These are phyloP conservation scores for Merodon equestris DNA, from an alignment of 2,888 invertebrate species.

Conservation along the genomic window DNA sequence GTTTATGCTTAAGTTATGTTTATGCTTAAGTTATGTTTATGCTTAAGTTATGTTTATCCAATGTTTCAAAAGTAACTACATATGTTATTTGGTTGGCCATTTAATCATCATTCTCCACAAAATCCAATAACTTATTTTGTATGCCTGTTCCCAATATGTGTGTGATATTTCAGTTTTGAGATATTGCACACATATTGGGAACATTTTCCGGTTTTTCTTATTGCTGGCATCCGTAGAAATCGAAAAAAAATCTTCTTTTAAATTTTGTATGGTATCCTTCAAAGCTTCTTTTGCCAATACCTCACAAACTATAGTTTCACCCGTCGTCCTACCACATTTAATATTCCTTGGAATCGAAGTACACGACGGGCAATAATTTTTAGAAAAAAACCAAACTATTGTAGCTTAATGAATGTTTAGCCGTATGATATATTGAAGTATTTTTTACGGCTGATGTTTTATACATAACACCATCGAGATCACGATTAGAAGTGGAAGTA, in stretches of 20 bases:
- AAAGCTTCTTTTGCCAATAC: no score
- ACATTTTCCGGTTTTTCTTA: no score
- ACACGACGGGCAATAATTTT: conserved; percentile 40
- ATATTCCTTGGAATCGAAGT: conserved; percentile 34
- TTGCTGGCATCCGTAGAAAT: no score
- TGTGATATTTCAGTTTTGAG: no score
- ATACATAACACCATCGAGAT: conserved; percentile 8
- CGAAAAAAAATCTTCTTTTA: conserved; percentile 8
- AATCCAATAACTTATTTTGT: conserved; percentile 37
- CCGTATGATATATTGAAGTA: conserved; percentile 13
- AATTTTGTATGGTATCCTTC: conserved; percentile 1
- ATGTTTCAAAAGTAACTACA: conserved; percentile 20
- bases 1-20: no score
- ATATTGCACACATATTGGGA: no score
- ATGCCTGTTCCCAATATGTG: no score
- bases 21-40: neutral
- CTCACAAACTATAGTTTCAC: conserved; percentile 11
- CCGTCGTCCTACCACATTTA: conserved; percentile 49
- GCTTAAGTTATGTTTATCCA: neutral
- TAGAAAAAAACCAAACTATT: conserved; percentile 40
- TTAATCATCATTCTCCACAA: conserved; percentile 24
- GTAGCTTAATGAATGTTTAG: conserved; percentile 28
- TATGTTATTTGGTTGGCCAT: no score
- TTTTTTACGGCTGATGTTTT: conserved; percentile 21
- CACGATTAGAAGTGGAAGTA: conserved; percentile 15